Evolutionary conservation across 2,113 vertebrate species (phyloP), one percentile per base, ranked within the genome.

Genomic region (Desmodus rotundus): DNA sequence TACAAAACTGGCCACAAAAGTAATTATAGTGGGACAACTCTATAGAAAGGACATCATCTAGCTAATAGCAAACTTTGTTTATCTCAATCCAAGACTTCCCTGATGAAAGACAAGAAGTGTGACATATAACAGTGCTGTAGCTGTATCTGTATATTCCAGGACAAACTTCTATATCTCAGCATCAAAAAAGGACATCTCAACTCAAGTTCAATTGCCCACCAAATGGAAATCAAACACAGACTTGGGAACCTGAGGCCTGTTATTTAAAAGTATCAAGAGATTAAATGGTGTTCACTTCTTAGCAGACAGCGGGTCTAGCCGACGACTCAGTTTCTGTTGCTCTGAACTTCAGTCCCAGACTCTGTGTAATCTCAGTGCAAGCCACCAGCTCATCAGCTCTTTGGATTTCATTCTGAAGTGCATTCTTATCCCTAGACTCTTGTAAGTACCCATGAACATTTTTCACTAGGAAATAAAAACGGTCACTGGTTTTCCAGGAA

Each of bases 261-360:
- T 97, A 84, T 94, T 95, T 93, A 97, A 94, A 91, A 98, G 91
- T 38, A 94, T 14, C 58, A 61, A 61, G 58, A 61, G 12, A 12
- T 61, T 61, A 61, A 61, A 61, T 61, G 58, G 7, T 61, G 9
- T 61, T 31, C 58, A 99, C 99, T 97, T 98, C 81, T 98, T 98
- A 88, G 98, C 97, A 28, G 97, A 97, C 52, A 99, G 83, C 70
- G 98, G 97, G 91, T 58, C 95, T 45, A 98, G 87, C n/a, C 98
- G 98, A 98, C 7, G 97, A 95, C 87, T 99, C 99, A 0, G 98
- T 98, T 95, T 99, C 98, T 3, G 97, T 99, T 97, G 99, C 99
- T 95, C 98, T 97, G 97, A 99, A 99, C 99, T 99, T 99, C 96
- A 98, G 22, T 67, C 98, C 97, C 36, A 99, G 96, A 7, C 98